These are phyloP conservation scores for Patella caerulea DNA, from an alignment of 2,888 invertebrate species.

Conservation along the genomic window DNA sequence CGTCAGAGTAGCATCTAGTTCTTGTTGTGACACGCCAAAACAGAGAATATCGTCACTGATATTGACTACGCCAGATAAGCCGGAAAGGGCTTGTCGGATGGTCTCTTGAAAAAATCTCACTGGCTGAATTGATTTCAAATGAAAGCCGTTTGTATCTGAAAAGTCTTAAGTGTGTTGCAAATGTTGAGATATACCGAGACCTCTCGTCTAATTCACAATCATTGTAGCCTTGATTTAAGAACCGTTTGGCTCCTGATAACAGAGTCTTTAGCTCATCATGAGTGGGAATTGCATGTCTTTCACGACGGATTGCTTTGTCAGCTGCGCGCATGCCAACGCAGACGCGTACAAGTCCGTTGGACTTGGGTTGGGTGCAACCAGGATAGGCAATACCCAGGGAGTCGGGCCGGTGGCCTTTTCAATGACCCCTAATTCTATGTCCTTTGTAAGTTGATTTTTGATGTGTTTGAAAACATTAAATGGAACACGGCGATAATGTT, in stretches of 20 bases:
- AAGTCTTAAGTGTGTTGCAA: slow-evolving; percentile 42
- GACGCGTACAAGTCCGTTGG: slow-evolving; percentile 31
- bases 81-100: slow-evolving; percentile 12
- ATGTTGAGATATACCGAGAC: slow-evolving; percentile 49
- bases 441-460: slow-evolving; percentile 20
- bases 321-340: slow-evolving; percentile 38
- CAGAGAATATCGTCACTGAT: slow-evolving; percentile 29
- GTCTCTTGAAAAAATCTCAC: slow-evolving; percentile 42
- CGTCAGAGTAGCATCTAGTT: slow-evolving; percentile 25
- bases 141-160: slow-evolving; percentile 41
- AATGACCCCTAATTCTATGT: neutral
- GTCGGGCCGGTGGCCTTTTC: slow-evolving; percentile 28
- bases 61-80: slow-evolving; percentile 19
- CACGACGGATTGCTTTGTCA: slow-evolving; percentile 34
- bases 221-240: slow-evolving; percentile 46
- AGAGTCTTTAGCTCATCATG: slow-evolving; percentile 39
- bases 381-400: slow-evolving; percentile 29
- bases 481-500: slow-evolving; percentile 37
- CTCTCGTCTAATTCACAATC: slow-evolving; percentile 43
- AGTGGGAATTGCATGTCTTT: slow-evolving; percentile 34
- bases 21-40: slow-evolving; percentile 15
- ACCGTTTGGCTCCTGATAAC: slow-evolving; percentile 38
- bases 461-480: slow-evolving; percentile 37
- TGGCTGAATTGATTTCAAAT: slow-evolving; percentile 42
- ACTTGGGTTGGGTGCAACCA: slow-evolving; percentile 35